phyloP scores from a whole-genome alignment of 2,888 invertebrate genomes.

The Drosophila melanocephala region DNA sequence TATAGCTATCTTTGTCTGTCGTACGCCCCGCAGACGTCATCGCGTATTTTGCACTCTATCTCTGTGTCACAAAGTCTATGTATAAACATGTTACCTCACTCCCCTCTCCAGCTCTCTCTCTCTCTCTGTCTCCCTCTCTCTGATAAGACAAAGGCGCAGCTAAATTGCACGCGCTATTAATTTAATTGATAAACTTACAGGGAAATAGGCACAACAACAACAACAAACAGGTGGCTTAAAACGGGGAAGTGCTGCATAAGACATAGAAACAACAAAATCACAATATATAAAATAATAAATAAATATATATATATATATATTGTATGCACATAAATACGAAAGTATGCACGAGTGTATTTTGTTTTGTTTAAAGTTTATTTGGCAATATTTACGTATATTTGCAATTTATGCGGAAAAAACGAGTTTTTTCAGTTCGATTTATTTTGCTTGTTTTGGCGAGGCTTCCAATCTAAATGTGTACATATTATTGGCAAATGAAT shows the following conservation, averaged over 20 bases:
- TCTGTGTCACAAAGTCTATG: neutral
- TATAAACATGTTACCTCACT: constrained; percentile 3
- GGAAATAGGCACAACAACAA: constrained; percentile 7
- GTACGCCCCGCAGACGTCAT: constrained; percentile 53
- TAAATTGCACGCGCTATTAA: constrained; percentile 63
- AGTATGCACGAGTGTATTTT: neutral
- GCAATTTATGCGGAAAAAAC: constrained; percentile 8
- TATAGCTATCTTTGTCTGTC: constrained; percentile 24
- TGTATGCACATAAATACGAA: neutral
- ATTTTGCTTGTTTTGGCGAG: constrained; percentile 3
- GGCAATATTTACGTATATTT: constrained; percentile 17
- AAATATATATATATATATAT: constrained; percentile 20
- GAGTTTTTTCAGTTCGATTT: constrained; percentile 9
- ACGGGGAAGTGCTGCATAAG: constrained; percentile 67
- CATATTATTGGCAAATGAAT: constrained; percentile 10
- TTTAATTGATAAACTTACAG: constrained; percentile 62
- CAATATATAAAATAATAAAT: constrained; percentile 24
- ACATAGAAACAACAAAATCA: constrained; percentile 38
- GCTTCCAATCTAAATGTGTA: neutral
- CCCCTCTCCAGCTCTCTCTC: neutral
- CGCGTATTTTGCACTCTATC: constrained; percentile 11
- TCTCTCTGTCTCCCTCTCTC: neutral
- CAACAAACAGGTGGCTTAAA: constrained; percentile 25
- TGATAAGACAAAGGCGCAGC: constrained; percentile 47
- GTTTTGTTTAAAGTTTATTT: constrained; percentile 7